Evolutionary conservation across 1,140 invertebrate genomes (phyloP).

Genomic region (Solen grandis): DNA sequence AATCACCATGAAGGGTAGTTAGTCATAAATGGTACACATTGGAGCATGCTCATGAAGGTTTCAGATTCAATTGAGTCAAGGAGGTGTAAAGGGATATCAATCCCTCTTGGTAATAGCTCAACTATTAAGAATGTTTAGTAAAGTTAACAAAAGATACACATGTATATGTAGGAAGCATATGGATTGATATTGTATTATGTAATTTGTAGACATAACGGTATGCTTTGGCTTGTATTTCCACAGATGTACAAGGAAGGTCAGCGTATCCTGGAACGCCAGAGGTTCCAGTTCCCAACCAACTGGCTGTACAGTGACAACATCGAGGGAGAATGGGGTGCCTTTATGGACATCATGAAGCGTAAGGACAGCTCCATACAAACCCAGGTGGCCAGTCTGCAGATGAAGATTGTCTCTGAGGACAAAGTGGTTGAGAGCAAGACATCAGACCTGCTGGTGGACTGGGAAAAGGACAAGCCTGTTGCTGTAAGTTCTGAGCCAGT

Average conservation of each 20-base stretch:
- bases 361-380: slow-evolving; percentile 99
- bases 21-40: too few relatives aligned
- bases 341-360: slow-evolving; percentile 98
- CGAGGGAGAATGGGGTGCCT: slow-evolving; percentile 99
- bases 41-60: too few relatives aligned
- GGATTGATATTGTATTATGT: too few relatives aligned
- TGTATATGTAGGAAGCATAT: too few relatives aligned
- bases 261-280: slow-evolving; percentile 96
- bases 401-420: slow-evolving; percentile 99
- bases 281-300: slow-evolving; percentile 97
- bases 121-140: too few relatives aligned
- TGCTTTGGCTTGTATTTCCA: too few relatives aligned
- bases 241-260: slow-evolving; percentile 92
- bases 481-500: slow-evolving; percentile 84
- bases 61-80: too few relatives aligned
- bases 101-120: too few relatives aligned
- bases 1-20: too few relatives aligned
- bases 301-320: slow-evolving; percentile 99
- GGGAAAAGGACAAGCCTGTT: slow-evolving; percentile 98
- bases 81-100: too few relatives aligned
- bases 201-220: too few relatives aligned
- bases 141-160: too few relatives aligned
- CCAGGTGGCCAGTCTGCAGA: slow-evolving; percentile 97
- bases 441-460: slow-evolving; percentile 94
- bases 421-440: slow-evolving; percentile 98